Conservation (phyloP, 2,797 vertebrate genomes). For the Sebastes kiyomatsui region DNA sequence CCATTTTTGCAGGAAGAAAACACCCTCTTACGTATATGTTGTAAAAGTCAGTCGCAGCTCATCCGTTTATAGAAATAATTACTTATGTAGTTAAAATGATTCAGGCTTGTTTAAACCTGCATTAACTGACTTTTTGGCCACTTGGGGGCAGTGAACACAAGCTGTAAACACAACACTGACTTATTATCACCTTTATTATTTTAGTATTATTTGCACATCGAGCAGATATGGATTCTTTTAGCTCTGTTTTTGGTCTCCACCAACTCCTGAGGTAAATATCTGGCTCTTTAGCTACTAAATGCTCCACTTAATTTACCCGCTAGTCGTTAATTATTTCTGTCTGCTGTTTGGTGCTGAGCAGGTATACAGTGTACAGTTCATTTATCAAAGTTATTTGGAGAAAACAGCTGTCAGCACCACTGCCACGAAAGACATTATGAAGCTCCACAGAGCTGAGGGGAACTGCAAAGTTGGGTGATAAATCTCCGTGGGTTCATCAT, state of each 20-base stretch:
- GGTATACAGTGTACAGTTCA: background rate
- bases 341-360: background rate
- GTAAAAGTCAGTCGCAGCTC: background rate
- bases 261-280: background rate
- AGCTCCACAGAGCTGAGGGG: too few species aligned
- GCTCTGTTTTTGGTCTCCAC: background rate
- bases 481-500: background rate
- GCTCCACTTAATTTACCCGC: background rate
- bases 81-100: background rate
- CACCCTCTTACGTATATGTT: background rate
- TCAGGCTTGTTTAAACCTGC: background rate
- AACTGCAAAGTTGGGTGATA: too few species aligned
- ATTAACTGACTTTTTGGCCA: background rate
- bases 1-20: background rate
- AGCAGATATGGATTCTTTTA: background rate
- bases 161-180: background rate
- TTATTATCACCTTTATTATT: background rate
- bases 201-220: background rate
- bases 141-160: background rate
- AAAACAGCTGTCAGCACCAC: too few species aligned
- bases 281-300: background rate
- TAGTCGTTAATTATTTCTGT: background rate
- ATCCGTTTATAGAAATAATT: too few species aligned
- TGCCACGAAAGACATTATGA: too few species aligned
- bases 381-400: background rate